Evolutionary conservation across 2,113 vertebrate species (phyloP), one percentile per base, ranked within the genome.

Genomic region (Polyodon spathula): DNA sequence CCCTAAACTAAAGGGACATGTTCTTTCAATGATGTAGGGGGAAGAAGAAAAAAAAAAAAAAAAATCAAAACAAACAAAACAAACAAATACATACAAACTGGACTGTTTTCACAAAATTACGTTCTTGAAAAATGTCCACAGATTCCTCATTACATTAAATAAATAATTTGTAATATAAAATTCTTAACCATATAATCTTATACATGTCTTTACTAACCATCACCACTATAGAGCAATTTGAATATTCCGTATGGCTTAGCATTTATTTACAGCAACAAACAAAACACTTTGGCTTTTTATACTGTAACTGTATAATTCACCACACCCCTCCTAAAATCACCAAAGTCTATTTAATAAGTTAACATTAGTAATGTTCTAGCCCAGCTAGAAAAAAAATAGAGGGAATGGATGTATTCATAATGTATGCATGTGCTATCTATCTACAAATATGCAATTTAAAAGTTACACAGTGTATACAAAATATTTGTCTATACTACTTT

Each of bases 311-410:
- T 68, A 54, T 58, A 56, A 52, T 48, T 59, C 57, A 64, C 65
- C 37, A 62, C 58, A 70, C 62, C n/a, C n/a, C n/a, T n/a, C n/a
- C n/a, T n/a, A n/a, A 54, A 38, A 41, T 58, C 68, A 57, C 8
- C 12, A 68, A 57, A 62, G 38, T 61, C 72, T 64, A 67, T 60
- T 46, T 60, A 38, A 62, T 64, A 69, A 70, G 57, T 70, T 74
- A 65, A 66, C 63, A 71, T n/a, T 57, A 53, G 37, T 12, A 68
- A 66, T 42, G 40, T 64, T 84, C 78, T 78, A 86, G 80, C 70
- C 76, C 78, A 76, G 81, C 78, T 82, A 84, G 71, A 83, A 71
- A 54, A 40, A 27, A 40, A 50, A 65, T 52, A 43, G 37, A n/a
- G n/a, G n/a, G n/a, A n/a, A n/a, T n/a, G n/a, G n/a, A n/a, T n/a